Percentiles rank a stretch among this genome's conserved stretches.
Conservation (phyloP, 2,888 invertebrate genomes). For the Limenitis camilla region DNA sequence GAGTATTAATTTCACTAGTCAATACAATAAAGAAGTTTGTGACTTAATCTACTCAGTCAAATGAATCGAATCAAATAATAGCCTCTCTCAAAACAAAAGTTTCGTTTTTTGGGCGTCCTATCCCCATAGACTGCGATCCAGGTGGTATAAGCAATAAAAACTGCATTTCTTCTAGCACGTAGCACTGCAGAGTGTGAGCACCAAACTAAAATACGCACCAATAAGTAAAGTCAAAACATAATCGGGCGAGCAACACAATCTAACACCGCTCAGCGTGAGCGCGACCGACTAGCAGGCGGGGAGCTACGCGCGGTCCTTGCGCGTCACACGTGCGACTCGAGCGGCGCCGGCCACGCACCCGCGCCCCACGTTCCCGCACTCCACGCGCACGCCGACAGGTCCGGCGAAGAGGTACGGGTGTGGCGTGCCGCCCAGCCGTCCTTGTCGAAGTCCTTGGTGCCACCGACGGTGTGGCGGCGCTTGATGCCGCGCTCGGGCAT, state of each 20-base stretch:
- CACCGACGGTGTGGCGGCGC: constrained; percentile 93
- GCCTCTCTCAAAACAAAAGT: constrained; percentile 63
- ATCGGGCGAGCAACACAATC: too few relatives aligned
- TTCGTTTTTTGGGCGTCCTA: constrained; percentile 13
- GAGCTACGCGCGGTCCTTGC: constrained; percentile 32
- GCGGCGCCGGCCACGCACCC: constrained; percentile 32
- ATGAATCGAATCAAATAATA: constrained; percentile 69
- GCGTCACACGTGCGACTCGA: constrained; percentile 43
- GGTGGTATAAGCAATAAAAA: too few relatives aligned
- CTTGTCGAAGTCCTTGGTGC: constrained; percentile 87
- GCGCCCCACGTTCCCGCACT: constrained; percentile 35
- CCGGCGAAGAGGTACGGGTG: constrained; percentile 76
- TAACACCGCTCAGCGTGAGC: constrained; percentile 10
- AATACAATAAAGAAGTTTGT: constrained; percentile 55
- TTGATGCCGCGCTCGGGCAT: constrained; percentile 89
- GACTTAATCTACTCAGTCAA: constrained; percentile 73
- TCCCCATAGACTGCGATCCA: too few relatives aligned
- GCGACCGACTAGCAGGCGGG: not conserved
- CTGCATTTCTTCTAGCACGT: not conserved
- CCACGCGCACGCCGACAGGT: constrained; percentile 56
- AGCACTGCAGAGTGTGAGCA: too few relatives aligned
- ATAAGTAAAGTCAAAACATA: too few relatives aligned
- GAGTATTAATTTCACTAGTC: constrained; percentile 47
- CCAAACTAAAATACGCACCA: too few relatives aligned
- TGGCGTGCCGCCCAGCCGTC: constrained; percentile 76